Evolutionary conservation across 2,888 invertebrate species (phyloP).

Genomic region (Tupiocoris notatus): DNA sequence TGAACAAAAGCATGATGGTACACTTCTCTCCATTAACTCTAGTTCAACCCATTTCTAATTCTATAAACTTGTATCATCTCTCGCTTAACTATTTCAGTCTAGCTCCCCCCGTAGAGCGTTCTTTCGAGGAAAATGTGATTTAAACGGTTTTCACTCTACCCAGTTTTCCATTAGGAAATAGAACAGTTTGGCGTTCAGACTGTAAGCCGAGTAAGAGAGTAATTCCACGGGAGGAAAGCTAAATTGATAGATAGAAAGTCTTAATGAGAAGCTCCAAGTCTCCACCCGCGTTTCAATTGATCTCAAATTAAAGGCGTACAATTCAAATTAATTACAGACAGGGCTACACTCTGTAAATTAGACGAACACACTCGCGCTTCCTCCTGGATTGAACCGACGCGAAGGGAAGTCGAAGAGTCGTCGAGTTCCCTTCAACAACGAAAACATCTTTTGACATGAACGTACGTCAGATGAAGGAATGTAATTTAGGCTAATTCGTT

Average conservation of each 20-base stretch:
- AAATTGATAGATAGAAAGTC: slow-evolving; percentile 42
- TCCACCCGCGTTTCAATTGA: slow-evolving; percentile 33
- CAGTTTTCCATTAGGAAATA: not conserved
- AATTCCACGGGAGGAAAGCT: slow-evolving; percentile 20
- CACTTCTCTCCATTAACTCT: too few species aligned
- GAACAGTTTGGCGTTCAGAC: slow-evolving; percentile 8
- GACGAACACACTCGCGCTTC: slow-evolving; percentile 23
- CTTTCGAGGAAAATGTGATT: not conserved
- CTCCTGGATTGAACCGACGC: too few species aligned
- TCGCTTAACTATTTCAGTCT: not conserved
- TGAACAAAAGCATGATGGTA: too few species aligned
- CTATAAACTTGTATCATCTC: not conserved
- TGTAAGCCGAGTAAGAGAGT: slow-evolving; percentile 6
- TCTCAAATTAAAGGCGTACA: slow-evolving; percentile 37
- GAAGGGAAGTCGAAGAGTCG: not conserved
- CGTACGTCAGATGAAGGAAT: not conserved
- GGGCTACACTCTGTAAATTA: slow-evolving; percentile 39
- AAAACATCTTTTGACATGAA: not conserved
- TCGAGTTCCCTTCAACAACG: not conserved
- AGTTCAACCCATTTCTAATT: not conserved
- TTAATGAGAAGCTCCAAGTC: slow-evolving; percentile 38
- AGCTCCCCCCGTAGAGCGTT: not conserved
- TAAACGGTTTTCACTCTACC: not conserved
- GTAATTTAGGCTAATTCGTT: too few species aligned
- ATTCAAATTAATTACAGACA: slow-evolving; percentile 37